A percentile compares a stretch with the other conserved stretches of the same genome.
phyloP scores from a whole-genome alignment of 1,140 invertebrate species.

The Cydia splendana region DNA sequence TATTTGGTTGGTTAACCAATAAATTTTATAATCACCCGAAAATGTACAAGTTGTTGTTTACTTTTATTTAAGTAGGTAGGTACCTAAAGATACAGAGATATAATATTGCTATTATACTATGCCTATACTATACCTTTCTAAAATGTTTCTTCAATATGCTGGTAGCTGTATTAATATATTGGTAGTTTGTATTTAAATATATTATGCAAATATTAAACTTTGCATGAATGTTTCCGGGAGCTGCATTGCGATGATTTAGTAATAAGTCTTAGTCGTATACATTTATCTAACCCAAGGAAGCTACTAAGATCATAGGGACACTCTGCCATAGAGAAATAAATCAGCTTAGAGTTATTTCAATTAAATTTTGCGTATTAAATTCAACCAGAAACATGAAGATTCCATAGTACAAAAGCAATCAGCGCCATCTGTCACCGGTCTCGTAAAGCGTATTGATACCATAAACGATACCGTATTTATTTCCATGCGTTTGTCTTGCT shows the following conservation, averaged over 20 bases:
- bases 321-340: no score
- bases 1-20: no score
- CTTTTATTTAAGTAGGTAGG: no score
- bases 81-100: no score
- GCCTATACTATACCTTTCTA: no score
- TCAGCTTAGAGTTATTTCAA: background rate
- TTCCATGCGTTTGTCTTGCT: constrained; percentile 53
- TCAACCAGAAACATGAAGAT: background rate
- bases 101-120: no score
- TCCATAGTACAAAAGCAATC: constrained; percentile 3
- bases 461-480: constrained; percentile 55
- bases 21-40: no score
- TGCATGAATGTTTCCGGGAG: constrained; percentile 9
- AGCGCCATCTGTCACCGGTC: background rate
- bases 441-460: constrained; percentile 29
- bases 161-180: no score
- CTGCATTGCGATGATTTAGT: background rate
- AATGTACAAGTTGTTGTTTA: no score
- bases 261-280: background rate
- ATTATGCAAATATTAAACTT: constrained; percentile 6
- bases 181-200: background rate
- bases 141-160: no score
- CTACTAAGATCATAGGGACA: background rate
- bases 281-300: background rate
- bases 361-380: background rate